Percentiles rank a stretch among this genome's conserved stretches.
Evolutionary conservation across 2,113 vertebrate genomes (phyloP).

Genomic region (Sinosuthora webbiana): DNA sequence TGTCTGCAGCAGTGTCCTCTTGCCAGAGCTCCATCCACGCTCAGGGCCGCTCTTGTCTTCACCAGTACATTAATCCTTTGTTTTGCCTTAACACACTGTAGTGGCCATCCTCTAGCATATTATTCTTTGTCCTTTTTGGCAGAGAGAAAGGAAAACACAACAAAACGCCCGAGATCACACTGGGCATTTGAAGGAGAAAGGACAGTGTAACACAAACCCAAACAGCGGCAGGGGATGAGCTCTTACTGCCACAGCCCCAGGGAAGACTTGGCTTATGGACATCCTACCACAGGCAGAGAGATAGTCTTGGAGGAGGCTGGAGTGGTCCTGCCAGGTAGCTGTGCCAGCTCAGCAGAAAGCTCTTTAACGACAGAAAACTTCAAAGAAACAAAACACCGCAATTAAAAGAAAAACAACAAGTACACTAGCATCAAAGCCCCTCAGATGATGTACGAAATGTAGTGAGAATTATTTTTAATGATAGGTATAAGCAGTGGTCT

Average conservation of each 20-base stretch:
- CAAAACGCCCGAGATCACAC: not conserved
- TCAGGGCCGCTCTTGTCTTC: not conserved
- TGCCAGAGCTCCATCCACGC: not conserved
- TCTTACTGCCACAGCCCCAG: not conserved
- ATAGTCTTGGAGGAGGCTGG: not conserved
- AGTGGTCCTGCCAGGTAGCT: not conserved
- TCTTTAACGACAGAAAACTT: not conserved
- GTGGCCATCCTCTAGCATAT: not conserved
- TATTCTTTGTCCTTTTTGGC: constrained; percentile 14
- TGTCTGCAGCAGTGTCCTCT: not conserved
- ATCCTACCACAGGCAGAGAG: not conserved
- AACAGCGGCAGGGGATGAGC: not conserved
- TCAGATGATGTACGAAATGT: not conserved
- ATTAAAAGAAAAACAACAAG: not conserved
- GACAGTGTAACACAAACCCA: not conserved
- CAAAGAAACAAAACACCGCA: not conserved
- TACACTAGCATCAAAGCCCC: not conserved
- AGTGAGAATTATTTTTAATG: not conserved
- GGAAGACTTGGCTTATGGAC: accelerated
- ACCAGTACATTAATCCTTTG: constrained; percentile 37
- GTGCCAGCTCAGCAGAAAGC: not conserved
- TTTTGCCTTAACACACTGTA: constrained; percentile 35
- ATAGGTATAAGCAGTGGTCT: not conserved
- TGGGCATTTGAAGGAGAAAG: not conserved
- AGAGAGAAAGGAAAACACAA: not conserved